Base-by-base conservation (phyloP, 2,113 vertebrate species). In the Siniperca chuatsi region DNA sequence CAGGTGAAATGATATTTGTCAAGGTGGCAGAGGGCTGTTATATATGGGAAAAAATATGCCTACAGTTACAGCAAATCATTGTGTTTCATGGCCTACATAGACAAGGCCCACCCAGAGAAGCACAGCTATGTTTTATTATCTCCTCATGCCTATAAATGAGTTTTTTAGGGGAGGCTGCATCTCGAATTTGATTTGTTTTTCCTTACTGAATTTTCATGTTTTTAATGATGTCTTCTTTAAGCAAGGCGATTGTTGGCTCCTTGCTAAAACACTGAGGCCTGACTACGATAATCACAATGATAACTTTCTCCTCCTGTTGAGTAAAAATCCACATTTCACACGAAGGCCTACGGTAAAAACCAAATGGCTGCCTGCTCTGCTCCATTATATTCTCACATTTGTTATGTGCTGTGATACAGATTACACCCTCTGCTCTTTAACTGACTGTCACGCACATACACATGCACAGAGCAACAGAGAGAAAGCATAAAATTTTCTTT, bases 71-170 rank as follows among this genome's bases (percentile, higher is more conserved):
- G 83, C 74, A 82, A 50, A 86, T 85, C 76, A 86, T 66, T 83
- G 74, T 88, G 85, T 80, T 83, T 83, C 82, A 69, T 91, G 91
- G 94, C 93, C 93, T 92, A 92, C 87, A 93, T 91, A 89, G 90
- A 86, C 82, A 25, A 86, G 92, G 90, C 92, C 90, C 90, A 92
- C 91, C 91, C 88, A 87, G 90, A 89, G 81, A n/a, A 87, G 87
- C 67, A 73, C 70, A 58, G 82, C 77, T 70, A 55, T 54, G 84
- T 75, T 64, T 87, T 72, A 81, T 85, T 62, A 33, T 55, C 75
- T 86, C 68, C 85, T 61, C 11, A 25, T 48, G 60, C 60, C 68
- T 61, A 11, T 40, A n/a, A 75, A 82, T 25, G 33, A 52, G 54
- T 16, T 61, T 65, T 7, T 64, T 57, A 44, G 40, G 18, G 12